phyloP scores from a whole-genome alignment of 2,888 invertebrate species.

The Amphipyra berbera region DNA sequence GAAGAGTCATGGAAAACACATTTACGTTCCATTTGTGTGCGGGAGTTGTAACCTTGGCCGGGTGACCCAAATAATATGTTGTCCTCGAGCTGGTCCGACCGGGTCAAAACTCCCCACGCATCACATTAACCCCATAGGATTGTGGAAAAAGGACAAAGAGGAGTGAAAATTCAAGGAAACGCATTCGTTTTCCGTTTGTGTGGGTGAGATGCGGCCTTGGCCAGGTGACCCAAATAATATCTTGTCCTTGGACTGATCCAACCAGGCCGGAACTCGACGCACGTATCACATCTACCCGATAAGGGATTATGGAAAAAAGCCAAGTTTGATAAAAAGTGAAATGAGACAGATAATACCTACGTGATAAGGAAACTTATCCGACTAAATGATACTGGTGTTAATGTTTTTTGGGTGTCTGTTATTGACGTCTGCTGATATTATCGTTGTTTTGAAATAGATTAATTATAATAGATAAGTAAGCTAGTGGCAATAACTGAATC shows the following conservation, averaged over 20 bases:
- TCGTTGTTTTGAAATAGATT: too few species aligned
- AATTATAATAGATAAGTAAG: too few species aligned
- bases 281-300: slow-evolving; percentile 6
- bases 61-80: slow-evolving; percentile 46
- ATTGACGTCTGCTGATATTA: too few species aligned
- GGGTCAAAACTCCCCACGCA: slow-evolving; percentile 11
- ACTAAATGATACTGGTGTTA: not conserved
- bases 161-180: too few species aligned
- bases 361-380: slow-evolving; percentile 27
- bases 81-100: slow-evolving; percentile 32
- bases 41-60: slow-evolving; percentile 40
- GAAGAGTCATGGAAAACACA: not conserved
- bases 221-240: slow-evolving; percentile 48
- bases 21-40: not conserved
- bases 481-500: too few species aligned
- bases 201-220: slow-evolving; percentile 40
- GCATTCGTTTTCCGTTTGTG: not conserved
- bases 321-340: slow-evolving; percentile 28
- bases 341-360: slow-evolving; percentile 9
- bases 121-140: too few species aligned
- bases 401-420: not conserved
- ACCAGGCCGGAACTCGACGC: slow-evolving; percentile 12
- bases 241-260: slow-evolving; percentile 28
- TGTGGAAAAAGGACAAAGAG: too few species aligned
- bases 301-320: slow-evolving; percentile 31